These are phyloP conservation scores for Thaleichthys pacificus DNA, from an alignment of 2,797 vertebrate species.

Conservation along the genomic window DNA sequence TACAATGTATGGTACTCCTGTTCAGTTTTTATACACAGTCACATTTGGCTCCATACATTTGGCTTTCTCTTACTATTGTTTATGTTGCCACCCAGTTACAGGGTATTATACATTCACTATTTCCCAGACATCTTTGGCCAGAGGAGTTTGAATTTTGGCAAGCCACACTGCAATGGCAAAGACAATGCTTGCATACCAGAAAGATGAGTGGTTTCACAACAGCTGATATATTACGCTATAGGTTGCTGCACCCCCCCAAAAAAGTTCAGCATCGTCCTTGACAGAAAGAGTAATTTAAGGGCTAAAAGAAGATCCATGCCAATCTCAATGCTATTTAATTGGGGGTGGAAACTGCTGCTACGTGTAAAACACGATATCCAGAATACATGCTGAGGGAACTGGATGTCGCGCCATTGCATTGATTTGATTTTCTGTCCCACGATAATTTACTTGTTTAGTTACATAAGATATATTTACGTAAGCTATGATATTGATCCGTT, in stretches of 20 bases:
- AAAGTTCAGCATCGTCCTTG: slow-evolving; percentile 49
- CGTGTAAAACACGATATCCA: slow-evolving; percentile 53
- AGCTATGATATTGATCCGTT: slow-evolving; percentile 14
- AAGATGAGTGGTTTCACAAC: slow-evolving; percentile 39
- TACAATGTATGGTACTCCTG: background rate
- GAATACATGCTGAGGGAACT: slow-evolving; percentile 51
- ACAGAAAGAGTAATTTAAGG: slow-evolving; percentile 55
- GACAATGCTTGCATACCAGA: slow-evolving; percentile 56
- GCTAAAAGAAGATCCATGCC: slow-evolving; percentile 57
- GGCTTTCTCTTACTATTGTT: background rate
- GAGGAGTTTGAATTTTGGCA: slow-evolving; percentile 52
- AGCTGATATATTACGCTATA: slow-evolving; percentile 36
- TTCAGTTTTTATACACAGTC: slow-evolving; percentile 36
- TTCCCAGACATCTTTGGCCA: slow-evolving; percentile 50
- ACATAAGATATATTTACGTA: slow-evolving; percentile 5
- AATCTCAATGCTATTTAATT: slow-evolving; percentile 64
- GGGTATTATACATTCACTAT: slow-evolving; percentile 40
- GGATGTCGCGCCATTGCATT: slow-evolving; percentile 64
- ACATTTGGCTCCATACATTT: background rate
- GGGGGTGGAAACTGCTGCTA: slow-evolving; percentile 61
- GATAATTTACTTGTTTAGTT: slow-evolving; percentile 4
- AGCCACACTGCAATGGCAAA: slow-evolving; percentile 31
- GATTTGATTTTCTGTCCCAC: slow-evolving; percentile 32
- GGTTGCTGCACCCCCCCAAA: slow-evolving; percentile 27
- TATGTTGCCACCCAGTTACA: slow-evolving; percentile 30